Evolutionary conservation across 2,113 vertebrate genomes (phyloP).

Genomic region (Neomonachus schauinslandi): DNA sequence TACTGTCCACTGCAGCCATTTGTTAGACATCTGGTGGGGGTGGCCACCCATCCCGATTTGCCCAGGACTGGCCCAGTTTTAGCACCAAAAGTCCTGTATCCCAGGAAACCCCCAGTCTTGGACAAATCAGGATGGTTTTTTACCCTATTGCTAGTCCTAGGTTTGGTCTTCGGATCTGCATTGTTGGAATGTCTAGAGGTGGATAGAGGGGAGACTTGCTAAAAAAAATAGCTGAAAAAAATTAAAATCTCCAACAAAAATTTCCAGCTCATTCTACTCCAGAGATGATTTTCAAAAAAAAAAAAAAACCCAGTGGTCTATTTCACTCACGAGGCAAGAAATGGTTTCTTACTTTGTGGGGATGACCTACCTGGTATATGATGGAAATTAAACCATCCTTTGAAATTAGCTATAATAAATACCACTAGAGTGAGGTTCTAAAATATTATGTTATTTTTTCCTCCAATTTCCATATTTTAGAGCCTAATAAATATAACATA

Average conservation of each 20-base stretch:
- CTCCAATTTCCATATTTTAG: constrained; percentile 41
- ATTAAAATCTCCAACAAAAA: constrained; percentile 7
- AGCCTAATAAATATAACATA: constrained; percentile 63
- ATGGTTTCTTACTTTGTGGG: constrained; percentile 6
- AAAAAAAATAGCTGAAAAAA: not conserved
- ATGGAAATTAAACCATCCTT: not conserved
- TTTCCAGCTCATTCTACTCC: not conserved
- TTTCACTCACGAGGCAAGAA: not conserved
- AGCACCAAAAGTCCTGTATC: not conserved
- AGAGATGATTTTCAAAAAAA: constrained; percentile 27
- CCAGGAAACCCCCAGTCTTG: not conserved
- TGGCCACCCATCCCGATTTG: not conserved
- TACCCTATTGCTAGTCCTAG: not conserved
- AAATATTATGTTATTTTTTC: not conserved
- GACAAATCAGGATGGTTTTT: not conserved
- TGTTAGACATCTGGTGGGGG: not conserved
- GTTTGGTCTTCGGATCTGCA: not conserved
- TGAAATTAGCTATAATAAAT: not conserved
- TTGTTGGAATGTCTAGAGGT: not conserved
- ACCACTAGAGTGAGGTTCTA: not conserved
- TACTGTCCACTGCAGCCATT: not conserved
- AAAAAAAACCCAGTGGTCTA: not conserved
- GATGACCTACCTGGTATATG: not conserved
- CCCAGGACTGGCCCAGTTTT: not conserved
- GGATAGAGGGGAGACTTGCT: not conserved